Evolutionary conservation across 2,113 vertebrate genomes (phyloP), one percentile per base, ranked within the genome.

Genomic region (Sialia sialis): DNA sequence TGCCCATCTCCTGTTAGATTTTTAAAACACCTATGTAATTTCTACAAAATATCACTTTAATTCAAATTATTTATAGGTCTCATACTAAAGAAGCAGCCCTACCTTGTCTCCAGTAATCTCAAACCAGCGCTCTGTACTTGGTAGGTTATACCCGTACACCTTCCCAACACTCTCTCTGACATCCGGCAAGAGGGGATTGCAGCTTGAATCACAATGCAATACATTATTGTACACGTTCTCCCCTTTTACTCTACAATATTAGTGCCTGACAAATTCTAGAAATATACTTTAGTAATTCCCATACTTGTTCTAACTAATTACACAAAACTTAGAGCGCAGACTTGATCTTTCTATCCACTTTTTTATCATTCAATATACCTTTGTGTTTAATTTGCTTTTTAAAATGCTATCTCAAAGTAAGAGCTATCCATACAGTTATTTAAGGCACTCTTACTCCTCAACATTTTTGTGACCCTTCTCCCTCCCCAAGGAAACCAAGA

Each of bases 51-150:
- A 23, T 20, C 26, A 19, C 23, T 38, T 49, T 11, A 66, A 14
- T 76, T 89, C 62, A 36, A 48, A 39, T 68, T 52, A 62, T 86
- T 63, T 30, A 12, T 19, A 16, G 78, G 29, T 60, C 54, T 30
- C 16, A 12, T 3, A 17, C 8, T 46, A 49, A 1, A 67, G 55
- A 76, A 82, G 38, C 34, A 64, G 41, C 36, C 67, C 25, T 94
- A 98, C 98, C 97, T 96, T 97, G 58, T 96, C 89, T 82, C 98
- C 98, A 18, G 93, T 69, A 32, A 98, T 63, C 15, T 94, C 79
- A 77, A 98, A 97, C 49, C 39, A 56, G 66, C 1, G 68, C 26
- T 85, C 48, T 51, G 41, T 25, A 32, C 73, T 93, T 2, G 98
- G 97, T 5, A 95, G 97, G 44, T 92, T 93, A 43, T 97, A 98